phyloP scores from a whole-genome alignment of 2,888 invertebrate species.

The Eupithecia abbreviata region DNA sequence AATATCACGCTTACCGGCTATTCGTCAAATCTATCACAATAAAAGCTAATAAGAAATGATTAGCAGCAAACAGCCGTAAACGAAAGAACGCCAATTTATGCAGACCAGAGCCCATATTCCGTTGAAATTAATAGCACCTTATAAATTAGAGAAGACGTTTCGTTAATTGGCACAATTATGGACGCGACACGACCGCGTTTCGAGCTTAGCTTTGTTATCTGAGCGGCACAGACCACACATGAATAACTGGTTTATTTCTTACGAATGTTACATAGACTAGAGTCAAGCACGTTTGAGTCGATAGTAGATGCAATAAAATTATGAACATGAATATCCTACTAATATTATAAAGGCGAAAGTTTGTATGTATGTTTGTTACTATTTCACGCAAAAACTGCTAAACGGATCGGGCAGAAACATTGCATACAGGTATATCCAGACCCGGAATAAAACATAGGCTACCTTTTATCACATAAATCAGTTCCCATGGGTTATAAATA shows the following conservation, averaged over 20 bases:
- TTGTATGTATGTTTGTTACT: too few species aligned
- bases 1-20: too few species aligned
- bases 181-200: slow-evolving; percentile 69
- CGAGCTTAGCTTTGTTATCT: slow-evolving; percentile 39
- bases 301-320: neutral
- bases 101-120: slow-evolving; percentile 29
- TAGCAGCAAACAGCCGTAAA: slow-evolving; percentile 6
- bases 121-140: slow-evolving; percentile 53
- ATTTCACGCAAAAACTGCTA: too few species aligned
- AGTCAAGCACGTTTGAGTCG: neutral
- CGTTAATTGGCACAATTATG: slow-evolving; percentile 74
- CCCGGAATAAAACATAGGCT: too few species aligned
- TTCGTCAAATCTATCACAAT: neutral
- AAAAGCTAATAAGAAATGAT: slow-evolving; percentile 4
- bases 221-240: slow-evolving; percentile 21
- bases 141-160: slow-evolving; percentile 69
- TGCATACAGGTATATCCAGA: too few species aligned
- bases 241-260: slow-evolving; percentile 9
- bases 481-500: too few species aligned
- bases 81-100: slow-evolving; percentile 32
- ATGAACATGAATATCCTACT: neutral
- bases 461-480: too few species aligned
- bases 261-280: neutral
- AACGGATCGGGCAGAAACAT: too few species aligned
- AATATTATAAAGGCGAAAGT: too few species aligned